Evolutionary conservation across 2,113 vertebrate genomes (phyloP), one percentile per base, ranked within the genome.

Genomic region (Phaethornis superciliosus): DNA sequence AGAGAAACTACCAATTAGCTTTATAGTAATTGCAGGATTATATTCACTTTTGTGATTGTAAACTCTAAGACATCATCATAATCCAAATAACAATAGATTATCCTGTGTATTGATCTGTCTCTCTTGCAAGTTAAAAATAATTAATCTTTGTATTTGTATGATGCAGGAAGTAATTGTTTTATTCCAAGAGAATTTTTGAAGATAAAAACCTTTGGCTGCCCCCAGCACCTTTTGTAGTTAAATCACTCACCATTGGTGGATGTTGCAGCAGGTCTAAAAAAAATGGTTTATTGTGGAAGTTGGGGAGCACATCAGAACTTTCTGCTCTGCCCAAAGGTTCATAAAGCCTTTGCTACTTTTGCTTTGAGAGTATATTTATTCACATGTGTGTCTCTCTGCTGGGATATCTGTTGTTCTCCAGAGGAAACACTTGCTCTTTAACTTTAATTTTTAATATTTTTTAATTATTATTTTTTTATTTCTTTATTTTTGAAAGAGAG

Each of bases 1-100:
- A 84, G 92, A 96, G 96, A 91, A 94, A 47, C 90, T 82, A 86
- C 97, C 96, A 91, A 82, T 96, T 95, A 94, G 96, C 88, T 90
- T 42, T 79, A 65, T 80, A 84, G 84, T 90, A 91, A 88, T 78
- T 81, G 95, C 70, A 42, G 96, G 91, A 80, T 93, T 92, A 84
- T 49, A 78, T 84, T 89, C 92, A 65, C 78, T 58, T 80, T 16
- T 49, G 72, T 84, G 89, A 83, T 13, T 59, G 92, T 78, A 77
- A 83, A 80, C 64, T 90, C 78, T 55, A 54, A 91, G 89, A 44
- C 6, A 3, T 76, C 84, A 84, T 93, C 26, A 4, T 86, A 94
- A 81, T 92, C 62, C 88, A 55, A 35, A 30, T 79, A 96, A 85
- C 86, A 54, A 17, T 75, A 81, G 91, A 80, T 93, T 91, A 80